These are phyloP conservation scores for Criorhina ranunculi DNA, from an alignment of 2,888 invertebrate species.

Conservation along the genomic window DNA sequence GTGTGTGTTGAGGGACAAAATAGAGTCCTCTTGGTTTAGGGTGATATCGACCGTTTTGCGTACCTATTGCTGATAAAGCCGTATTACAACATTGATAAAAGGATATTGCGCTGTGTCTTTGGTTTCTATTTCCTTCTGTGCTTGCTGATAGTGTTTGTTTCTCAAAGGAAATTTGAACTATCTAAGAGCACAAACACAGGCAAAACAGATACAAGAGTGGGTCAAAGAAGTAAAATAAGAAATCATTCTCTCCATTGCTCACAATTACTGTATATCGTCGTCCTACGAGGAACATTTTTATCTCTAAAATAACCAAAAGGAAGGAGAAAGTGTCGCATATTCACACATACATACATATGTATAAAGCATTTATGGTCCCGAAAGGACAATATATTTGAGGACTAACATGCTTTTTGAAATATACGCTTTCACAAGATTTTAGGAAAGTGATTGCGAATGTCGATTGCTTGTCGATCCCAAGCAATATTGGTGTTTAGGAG, in stretches of 20 bases:
- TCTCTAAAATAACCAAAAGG: slow-evolving; percentile 1
- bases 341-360: not conserved
- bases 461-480: not conserved
- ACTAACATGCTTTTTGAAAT: not conserved
- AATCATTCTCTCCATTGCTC: slow-evolving; percentile 17
- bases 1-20: slow-evolving; percentile 10
- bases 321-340: slow-evolving; percentile 1
- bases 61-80: slow-evolving; percentile 15
- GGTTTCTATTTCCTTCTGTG: slow-evolving; percentile 4
- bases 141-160: slow-evolving; percentile 1
- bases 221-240: slow-evolving; percentile 20
- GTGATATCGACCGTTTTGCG: slow-evolving; percentile 26
- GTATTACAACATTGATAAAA: slow-evolving; percentile 22
- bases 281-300: not conserved
- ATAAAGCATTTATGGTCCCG: slow-evolving; percentile 7
- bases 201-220: not conserved
- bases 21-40: slow-evolving; percentile 9
- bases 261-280: slow-evolving; percentile 1
- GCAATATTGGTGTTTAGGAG: not conserved
- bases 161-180: slow-evolving; percentile 14
- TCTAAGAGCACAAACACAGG: not conserved
- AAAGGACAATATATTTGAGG: not conserved
- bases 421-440: not conserved
- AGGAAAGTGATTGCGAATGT: not conserved
- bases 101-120: slow-evolving; percentile 2